Evolutionary conservation across 2,113 vertebrate species (phyloP).

Genomic region (Salvelinus fontinalis): DNA sequence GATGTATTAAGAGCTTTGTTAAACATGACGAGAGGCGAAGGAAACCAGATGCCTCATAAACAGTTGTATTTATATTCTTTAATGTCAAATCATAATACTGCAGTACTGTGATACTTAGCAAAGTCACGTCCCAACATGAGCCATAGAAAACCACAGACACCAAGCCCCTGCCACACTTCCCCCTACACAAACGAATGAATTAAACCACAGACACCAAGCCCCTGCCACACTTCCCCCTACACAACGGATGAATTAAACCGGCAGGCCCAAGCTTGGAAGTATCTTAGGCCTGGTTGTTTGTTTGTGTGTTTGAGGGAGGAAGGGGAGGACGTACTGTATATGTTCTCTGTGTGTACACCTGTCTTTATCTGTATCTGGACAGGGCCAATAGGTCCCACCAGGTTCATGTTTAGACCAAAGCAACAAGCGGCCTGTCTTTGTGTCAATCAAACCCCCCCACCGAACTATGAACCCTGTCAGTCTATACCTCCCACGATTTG

Average conservation of each 20-base stretch:
- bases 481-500: slow-evolving; percentile 64
- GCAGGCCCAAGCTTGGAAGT: too few relatives aligned
- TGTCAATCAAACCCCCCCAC: slow-evolving; percentile 30
- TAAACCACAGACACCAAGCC: too few relatives aligned
- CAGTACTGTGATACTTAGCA: too few relatives aligned
- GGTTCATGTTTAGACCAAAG: slow-evolving; percentile 25
- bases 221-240: too few relatives aligned
- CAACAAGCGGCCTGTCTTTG: slow-evolving; percentile 29
- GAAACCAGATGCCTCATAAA: too few relatives aligned
- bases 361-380: slow-evolving; percentile 21
- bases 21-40: too few relatives aligned
- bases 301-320: not conserved
- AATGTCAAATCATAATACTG: too few relatives aligned
- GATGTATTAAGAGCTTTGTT: too few relatives aligned
- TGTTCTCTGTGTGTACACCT: slow-evolving; percentile 44
- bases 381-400: slow-evolving; percentile 9
- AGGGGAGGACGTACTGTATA: too few relatives aligned
- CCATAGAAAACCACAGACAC: not conserved
- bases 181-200: not conserved
- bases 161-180: not conserved
- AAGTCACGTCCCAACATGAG: too few relatives aligned
- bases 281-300: not conserved
- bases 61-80: too few relatives aligned
- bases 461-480: slow-evolving; percentile 48
- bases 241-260: not conserved